A percentile compares a stretch with the other conserved stretches of the same genome.
phyloP scores from a whole-genome alignment of 1,140 invertebrate genomes.

The Diachasma alloeum region DNA sequence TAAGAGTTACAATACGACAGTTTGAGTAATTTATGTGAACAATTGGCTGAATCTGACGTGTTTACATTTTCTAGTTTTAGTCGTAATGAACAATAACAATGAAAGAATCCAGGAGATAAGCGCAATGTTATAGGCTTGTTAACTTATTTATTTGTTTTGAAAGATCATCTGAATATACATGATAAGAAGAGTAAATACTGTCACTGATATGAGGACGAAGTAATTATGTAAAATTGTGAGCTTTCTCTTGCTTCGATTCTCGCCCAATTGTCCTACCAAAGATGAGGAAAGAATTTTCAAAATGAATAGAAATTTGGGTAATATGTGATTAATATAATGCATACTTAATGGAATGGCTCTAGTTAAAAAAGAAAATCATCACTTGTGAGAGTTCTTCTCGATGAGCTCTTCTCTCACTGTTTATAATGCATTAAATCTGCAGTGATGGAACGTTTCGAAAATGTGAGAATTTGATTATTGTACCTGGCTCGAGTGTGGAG shows the following conservation, averaged over 20 bases:
- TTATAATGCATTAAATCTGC: neutral
- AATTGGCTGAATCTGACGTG: neutral
- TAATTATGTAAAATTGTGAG: neutral
- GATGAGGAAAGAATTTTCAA: conserved; percentile 7
- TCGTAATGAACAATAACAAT: neutral
- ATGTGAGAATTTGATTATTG: conserved; percentile 43
- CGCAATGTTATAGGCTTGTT: neutral
- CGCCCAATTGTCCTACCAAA: conserved; percentile 49
- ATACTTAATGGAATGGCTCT: conserved; percentile 39
- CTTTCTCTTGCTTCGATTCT: conserved; percentile 34
- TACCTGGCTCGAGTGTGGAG: conserved; percentile 55
- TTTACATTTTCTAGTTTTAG: neutral
- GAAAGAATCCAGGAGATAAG: neutral
- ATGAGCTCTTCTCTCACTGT: neutral
- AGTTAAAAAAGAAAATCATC: conserved; percentile 8
- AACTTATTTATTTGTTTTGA: neutral
- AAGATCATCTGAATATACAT: neutral
- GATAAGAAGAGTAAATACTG: neutral
- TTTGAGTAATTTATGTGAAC: neutral
- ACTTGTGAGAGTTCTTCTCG: neutral
- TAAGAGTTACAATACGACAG: neutral
- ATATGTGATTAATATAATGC: conserved; percentile 45
- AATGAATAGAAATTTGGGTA: conserved; percentile 33
- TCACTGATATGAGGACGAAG: neutral
- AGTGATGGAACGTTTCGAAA: neutral